Evolutionary conservation across 2,888 invertebrate species (phyloP).

Genomic region (Eurois occulta): DNA sequence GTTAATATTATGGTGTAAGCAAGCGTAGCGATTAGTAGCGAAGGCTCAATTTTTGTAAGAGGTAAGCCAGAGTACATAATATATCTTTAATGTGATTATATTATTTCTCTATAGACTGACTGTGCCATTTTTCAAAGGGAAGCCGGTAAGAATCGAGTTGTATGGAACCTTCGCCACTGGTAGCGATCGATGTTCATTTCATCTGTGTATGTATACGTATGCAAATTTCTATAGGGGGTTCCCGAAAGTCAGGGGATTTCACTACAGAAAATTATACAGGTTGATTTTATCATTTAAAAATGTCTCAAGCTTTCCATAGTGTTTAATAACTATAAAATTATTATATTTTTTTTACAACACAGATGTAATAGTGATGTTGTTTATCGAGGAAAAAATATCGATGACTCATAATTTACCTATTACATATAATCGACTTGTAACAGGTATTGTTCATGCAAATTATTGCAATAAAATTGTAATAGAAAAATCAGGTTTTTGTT

Average conservation of each 20-base stretch:
- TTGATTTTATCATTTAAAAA: background rate
- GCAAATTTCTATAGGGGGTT: background rate
- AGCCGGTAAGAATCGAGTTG: no score
- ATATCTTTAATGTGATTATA: no score
- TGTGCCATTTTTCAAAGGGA: no score
- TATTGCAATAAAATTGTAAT: conserved; percentile 31
- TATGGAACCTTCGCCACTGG: no score
- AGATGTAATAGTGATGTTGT: background rate
- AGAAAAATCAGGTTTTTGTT: background rate
- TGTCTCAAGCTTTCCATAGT: background rate
- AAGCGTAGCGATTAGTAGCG: background rate
- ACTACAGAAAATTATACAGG: background rate
- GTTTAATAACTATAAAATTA: background rate
- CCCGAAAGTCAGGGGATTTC: conserved; percentile 24
- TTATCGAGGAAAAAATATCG: conserved; percentile 25
- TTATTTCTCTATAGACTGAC: no score
- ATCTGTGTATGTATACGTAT: background rate
- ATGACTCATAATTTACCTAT: conserved; percentile 46
- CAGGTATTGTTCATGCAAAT: conserved; percentile 17
- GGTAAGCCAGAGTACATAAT: no score
- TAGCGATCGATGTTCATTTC: conserved; percentile 9
- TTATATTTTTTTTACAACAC: conserved; percentile 2
- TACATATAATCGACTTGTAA: conserved; percentile 7
- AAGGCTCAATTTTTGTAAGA: no score
- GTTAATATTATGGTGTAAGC: background rate